Percentiles rank a stretch among this genome's conserved stretches.
phyloP scores from a whole-genome alignment of 2,797 vertebrate genomes.

The Hypotaenidia okinawae region DNA sequence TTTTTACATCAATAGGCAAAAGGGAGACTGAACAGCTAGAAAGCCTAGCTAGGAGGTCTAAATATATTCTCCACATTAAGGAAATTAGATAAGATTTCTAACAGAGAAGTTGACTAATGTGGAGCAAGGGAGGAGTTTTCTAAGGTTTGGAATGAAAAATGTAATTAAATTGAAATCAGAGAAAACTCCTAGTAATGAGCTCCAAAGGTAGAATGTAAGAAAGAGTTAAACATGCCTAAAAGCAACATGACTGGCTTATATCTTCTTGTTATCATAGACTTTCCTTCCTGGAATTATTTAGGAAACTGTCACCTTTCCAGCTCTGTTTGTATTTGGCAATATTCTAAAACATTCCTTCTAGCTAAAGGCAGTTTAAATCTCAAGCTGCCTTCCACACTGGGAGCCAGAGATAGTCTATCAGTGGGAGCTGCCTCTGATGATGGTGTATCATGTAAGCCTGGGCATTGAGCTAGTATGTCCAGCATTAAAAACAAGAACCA shows the following conservation, averaged over 20 bases:
- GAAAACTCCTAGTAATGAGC: background rate
- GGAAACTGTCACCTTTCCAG: constrained; percentile 50
- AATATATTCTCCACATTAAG: background rate
- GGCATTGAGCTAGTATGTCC: background rate
- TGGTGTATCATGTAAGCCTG: background rate
- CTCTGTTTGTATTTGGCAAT: constrained; percentile 48
- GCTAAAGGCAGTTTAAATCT: constrained; percentile 25
- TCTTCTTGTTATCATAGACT: constrained; percentile 29
- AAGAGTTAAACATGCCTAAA: constrained; percentile 33
- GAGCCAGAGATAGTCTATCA: background rate
- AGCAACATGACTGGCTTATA: background rate
- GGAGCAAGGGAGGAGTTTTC: background rate
- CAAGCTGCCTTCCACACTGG: constrained; percentile 27
- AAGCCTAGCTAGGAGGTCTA: background rate
- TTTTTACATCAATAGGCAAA: background rate
- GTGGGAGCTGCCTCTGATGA: constrained; percentile 18
- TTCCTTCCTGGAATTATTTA: constrained; percentile 71
- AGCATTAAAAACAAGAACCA: background rate
- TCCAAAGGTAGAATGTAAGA: background rate
- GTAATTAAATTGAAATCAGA: background rate
- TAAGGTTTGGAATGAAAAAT: background rate
- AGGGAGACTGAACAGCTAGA: background rate
- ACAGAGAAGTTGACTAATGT: background rate
- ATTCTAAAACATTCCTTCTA: constrained; percentile 15
- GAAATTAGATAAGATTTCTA: background rate